Evolutionary conservation across 1,140 invertebrate species (phyloP).

Genomic region (Drosophila repleta): DNA sequence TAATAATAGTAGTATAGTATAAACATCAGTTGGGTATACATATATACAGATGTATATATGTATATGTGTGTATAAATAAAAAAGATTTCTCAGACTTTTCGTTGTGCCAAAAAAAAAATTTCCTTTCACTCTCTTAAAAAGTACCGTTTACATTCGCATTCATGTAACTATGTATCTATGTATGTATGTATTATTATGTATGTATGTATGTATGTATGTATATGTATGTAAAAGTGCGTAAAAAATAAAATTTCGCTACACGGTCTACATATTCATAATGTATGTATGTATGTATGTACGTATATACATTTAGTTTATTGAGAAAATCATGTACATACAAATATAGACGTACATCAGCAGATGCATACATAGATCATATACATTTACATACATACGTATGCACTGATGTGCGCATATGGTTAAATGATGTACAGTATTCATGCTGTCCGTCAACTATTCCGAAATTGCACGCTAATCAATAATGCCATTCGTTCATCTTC

Average conservation of each 20-base stretch:
- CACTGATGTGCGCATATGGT: neutral
- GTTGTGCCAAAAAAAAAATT: constrained; percentile 48
- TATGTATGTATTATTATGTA: constrained; percentile 6
- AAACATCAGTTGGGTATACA: constrained; percentile 29
- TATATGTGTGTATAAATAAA: constrained; percentile 36
- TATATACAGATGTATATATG: neutral
- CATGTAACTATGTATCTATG: constrained; percentile 5
- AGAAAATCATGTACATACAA: too few relatives aligned
- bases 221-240: constrained; percentile 12
- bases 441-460: too few relatives aligned
- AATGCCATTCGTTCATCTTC: constrained; percentile 13
- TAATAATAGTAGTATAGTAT: constrained; percentile 6
- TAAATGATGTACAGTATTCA: constrained; percentile 11
- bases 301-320: too few relatives aligned
- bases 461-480: constrained; percentile 42
- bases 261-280: neutral
- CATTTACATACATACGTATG: neutral
- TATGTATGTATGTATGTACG: neutral
- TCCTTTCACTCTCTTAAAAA: constrained; percentile 12
- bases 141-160: constrained; percentile 4
- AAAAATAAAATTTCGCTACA: constrained; percentile 5
- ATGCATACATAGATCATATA: neutral
- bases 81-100: constrained; percentile 53
- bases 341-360: neutral
- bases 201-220: constrained; percentile 9